Percentiles rank a stretch among this genome's conserved stretches.
Evolutionary conservation across 2,888 invertebrate genomes (phyloP).

Genomic region (Tenthredo livida): DNA sequence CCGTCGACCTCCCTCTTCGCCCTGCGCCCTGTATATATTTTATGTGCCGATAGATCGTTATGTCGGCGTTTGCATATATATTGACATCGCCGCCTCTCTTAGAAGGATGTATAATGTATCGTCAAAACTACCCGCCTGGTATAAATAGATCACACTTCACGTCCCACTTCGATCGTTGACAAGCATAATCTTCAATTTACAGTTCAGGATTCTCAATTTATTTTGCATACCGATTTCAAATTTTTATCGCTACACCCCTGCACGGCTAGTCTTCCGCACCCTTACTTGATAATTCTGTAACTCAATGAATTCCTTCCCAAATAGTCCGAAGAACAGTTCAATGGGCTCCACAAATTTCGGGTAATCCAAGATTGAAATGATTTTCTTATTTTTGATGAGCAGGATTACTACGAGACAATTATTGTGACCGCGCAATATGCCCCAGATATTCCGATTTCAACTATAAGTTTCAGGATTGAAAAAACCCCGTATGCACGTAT

Average conservation of each 20-base stretch:
- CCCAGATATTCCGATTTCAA: background rate
- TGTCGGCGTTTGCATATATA: slow-evolving; percentile 77
- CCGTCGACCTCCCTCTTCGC: slow-evolving; percentile 8
- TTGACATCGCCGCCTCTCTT: slow-evolving; percentile 72
- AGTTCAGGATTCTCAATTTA: background rate
- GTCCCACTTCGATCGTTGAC: background rate
- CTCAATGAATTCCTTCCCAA: background rate
- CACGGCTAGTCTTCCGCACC: background rate
- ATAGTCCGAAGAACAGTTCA: background rate
- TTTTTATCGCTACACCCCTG: background rate
- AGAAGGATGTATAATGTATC: slow-evolving; percentile 62
- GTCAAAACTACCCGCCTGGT: slow-evolving; percentile 49
- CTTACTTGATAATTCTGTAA: background rate
- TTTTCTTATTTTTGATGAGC: background rate
- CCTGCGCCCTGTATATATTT: slow-evolving; percentile 67
- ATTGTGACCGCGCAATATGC: background rate
- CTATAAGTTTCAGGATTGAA: background rate
- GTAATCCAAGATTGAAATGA: background rate
- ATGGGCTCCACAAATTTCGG: background rate
- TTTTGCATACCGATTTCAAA: background rate
- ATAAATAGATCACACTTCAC: slow-evolving; percentile 44
- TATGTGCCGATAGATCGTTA: slow-evolving; percentile 78
- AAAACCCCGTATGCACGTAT: background rate
- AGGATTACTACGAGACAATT: background rate
- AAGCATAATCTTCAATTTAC: slow-evolving; percentile 6